Evolutionary conservation across 2,113 vertebrate species (phyloP).

Genomic region (Nycticebus coucang): DNA sequence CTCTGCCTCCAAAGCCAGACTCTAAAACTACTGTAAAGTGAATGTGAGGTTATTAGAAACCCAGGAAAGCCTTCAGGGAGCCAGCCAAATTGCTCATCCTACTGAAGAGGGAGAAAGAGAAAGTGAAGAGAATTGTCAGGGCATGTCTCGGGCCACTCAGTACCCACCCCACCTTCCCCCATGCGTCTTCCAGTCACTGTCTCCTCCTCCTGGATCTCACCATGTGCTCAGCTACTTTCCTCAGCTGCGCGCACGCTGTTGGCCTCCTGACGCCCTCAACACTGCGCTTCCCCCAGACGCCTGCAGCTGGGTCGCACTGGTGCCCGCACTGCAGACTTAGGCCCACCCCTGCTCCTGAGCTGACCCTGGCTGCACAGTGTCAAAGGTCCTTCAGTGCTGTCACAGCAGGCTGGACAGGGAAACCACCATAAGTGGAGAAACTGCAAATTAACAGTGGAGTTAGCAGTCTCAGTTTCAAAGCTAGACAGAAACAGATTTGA

Average conservation of each 20-base stretch:
- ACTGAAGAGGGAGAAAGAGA: background rate
- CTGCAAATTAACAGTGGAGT: background rate
- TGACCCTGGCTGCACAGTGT: background rate
- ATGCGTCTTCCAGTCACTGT: background rate
- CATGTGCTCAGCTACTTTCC: background rate
- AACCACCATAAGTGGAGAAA: background rate
- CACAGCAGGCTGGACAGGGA: background rate
- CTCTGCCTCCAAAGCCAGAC: background rate
- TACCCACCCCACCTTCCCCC: background rate
- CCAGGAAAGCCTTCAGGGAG: background rate
- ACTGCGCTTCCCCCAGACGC: background rate
- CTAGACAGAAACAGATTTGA: background rate
- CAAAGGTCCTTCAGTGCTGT: background rate
- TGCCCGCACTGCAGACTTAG: background rate
- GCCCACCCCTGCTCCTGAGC: background rate
- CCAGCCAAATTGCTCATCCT: background rate
- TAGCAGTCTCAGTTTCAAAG: background rate
- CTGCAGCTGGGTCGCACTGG: background rate
- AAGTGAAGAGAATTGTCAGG: background rate
- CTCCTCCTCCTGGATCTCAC: background rate
- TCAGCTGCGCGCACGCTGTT: background rate
- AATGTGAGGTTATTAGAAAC: background rate
- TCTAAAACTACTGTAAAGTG: background rate
- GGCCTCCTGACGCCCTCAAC: background rate
- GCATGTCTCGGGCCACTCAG: background rate